A percentile compares a stretch with the other conserved stretches of the same genome.
Evolutionary conservation across 2,113 vertebrate genomes (phyloP).

Genomic region (Myrmecobius fasciatus): DNA sequence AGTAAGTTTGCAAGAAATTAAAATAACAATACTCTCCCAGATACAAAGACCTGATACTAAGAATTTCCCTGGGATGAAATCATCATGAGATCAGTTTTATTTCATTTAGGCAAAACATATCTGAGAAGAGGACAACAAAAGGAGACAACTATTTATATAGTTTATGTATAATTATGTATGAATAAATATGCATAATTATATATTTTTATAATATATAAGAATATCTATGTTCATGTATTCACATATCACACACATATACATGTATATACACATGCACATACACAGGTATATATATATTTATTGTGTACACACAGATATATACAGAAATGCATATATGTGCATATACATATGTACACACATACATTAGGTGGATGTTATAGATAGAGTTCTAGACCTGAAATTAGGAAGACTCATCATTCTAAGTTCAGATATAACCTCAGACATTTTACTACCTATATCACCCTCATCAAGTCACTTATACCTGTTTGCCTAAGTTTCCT

Average conservation of each 20-base stretch:
- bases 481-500: no score
- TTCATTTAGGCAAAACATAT: conserved; percentile 29
- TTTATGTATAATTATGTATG: no score
- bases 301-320: neutral
- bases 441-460: no score
- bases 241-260: neutral
- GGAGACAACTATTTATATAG: neutral
- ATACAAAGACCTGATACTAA: conserved; percentile 34
- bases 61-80: conserved; percentile 31
- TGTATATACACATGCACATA: neutral
- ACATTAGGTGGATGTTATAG: no score
- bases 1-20: conserved; percentile 34
- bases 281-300: neutral
- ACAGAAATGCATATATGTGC: neutral
- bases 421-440: no score
- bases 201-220: no score
- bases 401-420: no score
- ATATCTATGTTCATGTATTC: neutral
- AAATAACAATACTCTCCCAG: conserved; percentile 42
- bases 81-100: conserved; percentile 12
- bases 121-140: conserved; percentile 23
- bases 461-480: no score
- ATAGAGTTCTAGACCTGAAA: no score
- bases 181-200: no score
- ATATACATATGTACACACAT: no score